These are phyloP conservation scores for Passer domesticus DNA, from an alignment of 2,113 vertebrate genomes.

Conservation along the genomic window DNA sequence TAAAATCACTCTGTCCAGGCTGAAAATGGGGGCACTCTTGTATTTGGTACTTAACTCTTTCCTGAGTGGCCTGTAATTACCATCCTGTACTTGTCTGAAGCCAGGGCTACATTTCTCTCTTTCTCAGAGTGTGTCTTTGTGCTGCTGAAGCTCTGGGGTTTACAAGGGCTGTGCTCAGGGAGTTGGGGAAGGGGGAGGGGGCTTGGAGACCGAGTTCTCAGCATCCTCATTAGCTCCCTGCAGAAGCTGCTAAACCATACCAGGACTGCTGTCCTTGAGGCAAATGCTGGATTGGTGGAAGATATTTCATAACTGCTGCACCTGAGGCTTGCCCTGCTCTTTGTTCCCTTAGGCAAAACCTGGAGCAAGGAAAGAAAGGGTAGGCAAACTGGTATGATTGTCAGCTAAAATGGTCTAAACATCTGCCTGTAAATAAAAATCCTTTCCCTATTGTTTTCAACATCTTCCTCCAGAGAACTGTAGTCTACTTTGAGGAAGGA, in stretches of 20 bases:
- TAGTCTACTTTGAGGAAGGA: background rate
- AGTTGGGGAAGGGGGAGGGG: background rate
- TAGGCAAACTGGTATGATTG: background rate
- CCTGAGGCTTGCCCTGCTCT: background rate
- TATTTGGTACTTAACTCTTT: background rate
- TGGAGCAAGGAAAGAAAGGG: background rate
- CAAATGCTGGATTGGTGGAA: background rate
- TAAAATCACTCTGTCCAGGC: background rate
- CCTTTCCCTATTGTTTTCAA: background rate
- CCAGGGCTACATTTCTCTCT: background rate
- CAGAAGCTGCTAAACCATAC: background rate
- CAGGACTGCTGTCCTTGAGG: background rate
- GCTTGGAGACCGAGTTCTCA: background rate
- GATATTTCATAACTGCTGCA: background rate
- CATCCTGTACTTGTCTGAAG: background rate
- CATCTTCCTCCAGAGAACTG: background rate
- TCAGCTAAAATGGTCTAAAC: background rate
- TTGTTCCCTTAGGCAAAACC: background rate
- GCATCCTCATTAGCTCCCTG: background rate
- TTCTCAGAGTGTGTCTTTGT: background rate
- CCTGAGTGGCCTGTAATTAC: background rate
- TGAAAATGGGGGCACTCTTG: background rate
- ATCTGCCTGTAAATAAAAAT: background rate
- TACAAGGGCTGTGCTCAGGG: rapidly evolving
- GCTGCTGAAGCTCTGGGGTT: background rate